A percentile compares a stretch with the other conserved stretches of the same genome.
phyloP scores from a whole-genome alignment of 1,140 invertebrate species.

The Meloidogyne hapla region DNA sequence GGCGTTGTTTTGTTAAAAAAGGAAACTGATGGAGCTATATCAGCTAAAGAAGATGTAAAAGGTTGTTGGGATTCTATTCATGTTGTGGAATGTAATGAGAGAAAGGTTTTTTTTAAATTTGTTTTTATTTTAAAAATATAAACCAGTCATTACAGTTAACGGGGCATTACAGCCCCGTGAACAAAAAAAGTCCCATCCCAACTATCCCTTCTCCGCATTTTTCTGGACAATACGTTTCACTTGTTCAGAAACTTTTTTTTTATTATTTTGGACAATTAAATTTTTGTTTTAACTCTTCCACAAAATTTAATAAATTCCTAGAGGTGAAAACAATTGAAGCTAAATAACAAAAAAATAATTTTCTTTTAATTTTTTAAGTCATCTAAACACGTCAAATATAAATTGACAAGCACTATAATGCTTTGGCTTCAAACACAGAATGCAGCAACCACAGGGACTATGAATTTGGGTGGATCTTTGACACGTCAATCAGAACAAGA shows the following conservation, averaged over 20 bases:
- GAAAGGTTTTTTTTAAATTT: constrained; percentile 40
- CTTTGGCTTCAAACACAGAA: constrained; percentile 98
- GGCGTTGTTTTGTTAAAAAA: constrained; percentile 99
- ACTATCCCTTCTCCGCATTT: too few species aligned
- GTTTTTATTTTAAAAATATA: neutral
- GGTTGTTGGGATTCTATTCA: constrained; percentile 99
- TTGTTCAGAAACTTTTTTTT: too few species aligned
- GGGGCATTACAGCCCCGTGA: too few species aligned
- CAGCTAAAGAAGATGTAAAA: constrained; percentile 92
- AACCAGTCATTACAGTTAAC: too few species aligned
- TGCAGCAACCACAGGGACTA: constrained; percentile 78
- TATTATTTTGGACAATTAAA: too few species aligned
- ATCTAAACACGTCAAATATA: constrained; percentile 83
- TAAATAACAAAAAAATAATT: neutral
- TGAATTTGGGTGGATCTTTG: constrained; percentile 95
- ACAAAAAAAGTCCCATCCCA: too few species aligned
- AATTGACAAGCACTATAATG: constrained; percentile 98
- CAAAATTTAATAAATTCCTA: constrained; percentile 18
- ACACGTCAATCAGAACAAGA: constrained; percentile 95
- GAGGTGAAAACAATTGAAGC: too few species aligned
- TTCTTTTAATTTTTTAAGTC: constrained; percentile 23
- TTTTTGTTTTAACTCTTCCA: too few species aligned
- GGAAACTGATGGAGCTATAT: constrained; percentile 65
- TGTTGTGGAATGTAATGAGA: constrained; percentile 87
- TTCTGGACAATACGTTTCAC: too few species aligned